Evolutionary conservation across 35 echinoderm and acorn worm genomes (phyloP), one percentile per base, ranked within the genome.

Genomic region (Heliocidaris erythrogramma): DNA sequence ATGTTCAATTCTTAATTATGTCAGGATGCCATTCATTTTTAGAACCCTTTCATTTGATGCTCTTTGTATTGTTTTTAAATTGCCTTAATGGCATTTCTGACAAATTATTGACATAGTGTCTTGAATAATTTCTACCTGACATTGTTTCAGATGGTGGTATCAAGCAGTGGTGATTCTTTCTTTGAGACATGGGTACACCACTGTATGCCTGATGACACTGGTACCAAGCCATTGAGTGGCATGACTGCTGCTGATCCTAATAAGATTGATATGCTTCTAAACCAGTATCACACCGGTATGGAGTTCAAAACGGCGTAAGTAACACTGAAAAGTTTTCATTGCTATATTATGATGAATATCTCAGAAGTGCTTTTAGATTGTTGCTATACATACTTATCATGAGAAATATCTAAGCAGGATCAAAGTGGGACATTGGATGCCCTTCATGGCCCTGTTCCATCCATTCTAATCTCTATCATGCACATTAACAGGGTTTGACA

Each of bases 101-200:
- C 52, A 56, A 56, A 14, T 10, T 13, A 13, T 42, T 56, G 52
- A 56, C 52, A 10, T 56, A 56, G 14, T 2, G 9, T 53, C 50
- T 53, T 53, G 8, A 53, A 53, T 53, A 69, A 69, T 69, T 78
- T 78, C 27, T 78, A 5, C 27, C 7, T 78, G 18, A 7, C 27
- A 9, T 78, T 18, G 24, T 56, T 69, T 24, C 85, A 98, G 97
- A 98, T 97, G 96, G 97, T 98, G 24, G 94, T 96, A 42, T 95
- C 95, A n/a, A 98, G 95, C 94, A 96, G 93, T 21, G 96, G 96
- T 31, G 97, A 98, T 92, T 98, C 97, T 13, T 97, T 98, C 91
- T 98, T 98, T 97, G 97, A 98, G 95, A 96, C 94, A 0, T 98
- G 97, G 97, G 96, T 94, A 5, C 95, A 95, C 60, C 97, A 98